These are phyloP conservation scores for Cirrhinus mrigala DNA, from an alignment of 2,797 vertebrate genomes.

Conservation along the genomic window DNA sequence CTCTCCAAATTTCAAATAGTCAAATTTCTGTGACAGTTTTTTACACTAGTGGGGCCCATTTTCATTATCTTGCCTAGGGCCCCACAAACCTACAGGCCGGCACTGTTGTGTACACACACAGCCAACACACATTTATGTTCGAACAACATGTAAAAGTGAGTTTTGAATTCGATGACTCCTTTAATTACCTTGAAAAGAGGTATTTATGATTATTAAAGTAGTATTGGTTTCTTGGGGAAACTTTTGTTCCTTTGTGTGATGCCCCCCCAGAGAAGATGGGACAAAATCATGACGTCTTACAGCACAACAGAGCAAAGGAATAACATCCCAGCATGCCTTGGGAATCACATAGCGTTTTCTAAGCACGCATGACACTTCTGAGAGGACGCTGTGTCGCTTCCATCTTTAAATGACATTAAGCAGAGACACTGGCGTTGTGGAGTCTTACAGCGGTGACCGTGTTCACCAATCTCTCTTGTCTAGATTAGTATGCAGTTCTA, in stretches of 20 bases:
- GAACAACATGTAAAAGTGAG: no score
- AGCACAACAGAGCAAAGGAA: background rate
- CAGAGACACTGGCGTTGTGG: no score
- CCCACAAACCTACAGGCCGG: no score
- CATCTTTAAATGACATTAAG: background rate
- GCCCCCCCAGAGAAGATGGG: conserved; percentile 2
- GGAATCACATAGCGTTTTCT: conserved; percentile 13
- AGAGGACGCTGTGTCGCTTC: background rate
- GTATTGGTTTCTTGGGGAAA: conserved; percentile 5
- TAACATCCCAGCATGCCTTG: conserved; percentile 26
- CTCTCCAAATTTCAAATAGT: no score
- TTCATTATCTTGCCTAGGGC: no score
- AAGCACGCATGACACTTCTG: background rate
- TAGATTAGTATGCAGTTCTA: conserved; percentile 34
- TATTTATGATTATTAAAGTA: background rate
- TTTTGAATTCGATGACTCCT: no score
- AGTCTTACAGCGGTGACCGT: no score
- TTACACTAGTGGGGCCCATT: no score
- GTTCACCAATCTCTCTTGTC: background rate
- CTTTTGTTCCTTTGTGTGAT: conserved; percentile 24
- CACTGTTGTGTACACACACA: no score
- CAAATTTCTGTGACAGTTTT: no score
- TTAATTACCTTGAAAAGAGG: background rate
- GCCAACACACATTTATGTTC: no score
- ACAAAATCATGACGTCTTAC: background rate